Conservation (phyloP, 2,113 vertebrate genomes). For the Xiphophorus hellerii region DNA sequence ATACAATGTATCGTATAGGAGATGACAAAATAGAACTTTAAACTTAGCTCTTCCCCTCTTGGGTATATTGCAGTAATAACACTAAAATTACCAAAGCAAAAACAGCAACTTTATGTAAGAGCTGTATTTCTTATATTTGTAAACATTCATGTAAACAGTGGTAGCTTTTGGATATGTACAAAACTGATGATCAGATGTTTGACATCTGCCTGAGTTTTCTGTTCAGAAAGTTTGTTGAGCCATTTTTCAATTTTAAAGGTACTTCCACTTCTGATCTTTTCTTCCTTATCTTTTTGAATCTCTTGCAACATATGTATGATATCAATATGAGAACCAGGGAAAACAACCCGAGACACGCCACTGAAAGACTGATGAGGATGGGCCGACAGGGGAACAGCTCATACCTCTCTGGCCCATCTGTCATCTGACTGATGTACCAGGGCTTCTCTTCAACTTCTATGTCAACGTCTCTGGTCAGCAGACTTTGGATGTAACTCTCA, state of each 20-base stretch:
- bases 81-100: slow-evolving; percentile 22
- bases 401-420: slow-evolving; percentile 83
- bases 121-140: slow-evolving; percentile 56
- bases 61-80: slow-evolving; percentile 16
- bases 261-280: slow-evolving; percentile 89
- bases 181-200: slow-evolving; percentile 84
- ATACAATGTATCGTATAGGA: neutral
- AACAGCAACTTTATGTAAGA: slow-evolving; percentile 47
- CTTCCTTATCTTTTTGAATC: slow-evolving; percentile 83
- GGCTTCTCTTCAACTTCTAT: slow-evolving; percentile 89
- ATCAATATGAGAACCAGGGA: slow-evolving; percentile 86
- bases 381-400: slow-evolving; percentile 86
- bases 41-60: neutral
- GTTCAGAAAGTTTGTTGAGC: slow-evolving; percentile 82
- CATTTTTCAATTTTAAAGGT: slow-evolving; percentile 90
- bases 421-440: slow-evolving; percentile 85
- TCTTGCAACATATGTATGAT: slow-evolving; percentile 90
- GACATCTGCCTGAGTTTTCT: slow-evolving; percentile 91
- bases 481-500: slow-evolving; percentile 93
- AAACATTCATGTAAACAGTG: slow-evolving; percentile 77
- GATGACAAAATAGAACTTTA: neutral
- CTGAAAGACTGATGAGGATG: slow-evolving; percentile 87
- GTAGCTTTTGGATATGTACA: slow-evolving; percentile 27
- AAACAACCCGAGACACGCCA: slow-evolving; percentile 89
- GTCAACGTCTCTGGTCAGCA: slow-evolving; percentile 89